Evolutionary conservation across 2,888 invertebrate species (phyloP).

Genomic region (Meghimatium bilineatum): DNA sequence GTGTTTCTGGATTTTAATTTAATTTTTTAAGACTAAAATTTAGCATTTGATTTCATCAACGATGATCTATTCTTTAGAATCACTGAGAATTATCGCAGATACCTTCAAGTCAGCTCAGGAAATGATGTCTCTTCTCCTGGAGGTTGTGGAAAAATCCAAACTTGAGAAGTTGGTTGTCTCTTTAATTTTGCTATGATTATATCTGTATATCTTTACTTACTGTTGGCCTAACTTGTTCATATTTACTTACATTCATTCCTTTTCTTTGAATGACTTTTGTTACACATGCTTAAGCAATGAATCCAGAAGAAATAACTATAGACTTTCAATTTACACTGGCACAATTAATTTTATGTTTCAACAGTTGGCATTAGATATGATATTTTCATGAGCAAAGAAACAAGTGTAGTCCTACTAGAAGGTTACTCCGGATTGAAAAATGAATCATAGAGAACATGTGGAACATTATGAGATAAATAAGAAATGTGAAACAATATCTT

Average conservation of each 20-base stretch:
- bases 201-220: neutral
- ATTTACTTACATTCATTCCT: neutral
- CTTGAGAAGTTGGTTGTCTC: conserved; percentile 68
- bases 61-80: conserved; percentile 82
- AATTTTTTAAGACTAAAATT: neutral
- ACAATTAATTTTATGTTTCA: too few species aligned
- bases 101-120: conserved; percentile 83
- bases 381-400: too few species aligned
- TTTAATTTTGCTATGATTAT: neutral
- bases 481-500: too few species aligned
- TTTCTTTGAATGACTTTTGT: neutral
- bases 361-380: too few species aligned
- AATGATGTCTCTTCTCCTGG: conserved; percentile 63
- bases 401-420: too few species aligned
- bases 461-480: too few species aligned
- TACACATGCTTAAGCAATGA: too few species aligned
- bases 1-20: too few species aligned
- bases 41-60: neutral
- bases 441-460: too few species aligned
- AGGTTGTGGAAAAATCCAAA: conserved; percentile 65
- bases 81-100: conserved; percentile 91
- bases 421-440: too few species aligned
- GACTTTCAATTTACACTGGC: too few species aligned
- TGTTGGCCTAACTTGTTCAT: neutral
- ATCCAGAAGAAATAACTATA: too few species aligned